These are phyloP conservation scores for Paramuricea clavata DNA, from an alignment of 92 coral and sea anemone genomes.

Conservation along the genomic window DNA sequence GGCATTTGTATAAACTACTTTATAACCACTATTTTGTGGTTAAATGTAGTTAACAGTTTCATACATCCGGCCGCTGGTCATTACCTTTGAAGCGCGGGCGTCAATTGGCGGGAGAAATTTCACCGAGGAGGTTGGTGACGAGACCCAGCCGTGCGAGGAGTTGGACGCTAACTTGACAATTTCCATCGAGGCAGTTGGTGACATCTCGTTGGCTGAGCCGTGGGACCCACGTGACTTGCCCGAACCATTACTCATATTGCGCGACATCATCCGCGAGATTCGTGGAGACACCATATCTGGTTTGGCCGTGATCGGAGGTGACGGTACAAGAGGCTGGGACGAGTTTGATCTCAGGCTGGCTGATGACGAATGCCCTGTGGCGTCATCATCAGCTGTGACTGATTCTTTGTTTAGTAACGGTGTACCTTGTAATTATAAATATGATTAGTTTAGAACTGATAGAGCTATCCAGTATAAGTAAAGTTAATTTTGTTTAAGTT, in stretches of 20 bases:
- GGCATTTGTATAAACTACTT: too few relatives aligned
- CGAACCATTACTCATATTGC: constrained; percentile 15
- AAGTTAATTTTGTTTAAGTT: too few relatives aligned
- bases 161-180: constrained; percentile 41
- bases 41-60: too few relatives aligned
- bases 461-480: neutral
- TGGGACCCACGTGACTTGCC: constrained; percentile 15
- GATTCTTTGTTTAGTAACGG: constrained; percentile 10
- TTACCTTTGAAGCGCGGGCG: constrained; percentile 48
- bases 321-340: constrained; percentile 33
- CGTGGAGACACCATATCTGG: constrained; percentile 35
- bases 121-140: constrained; percentile 54
- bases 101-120: constrained; percentile 48
- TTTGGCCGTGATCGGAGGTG: constrained; percentile 30
- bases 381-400: neutral
- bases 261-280: constrained; percentile 24
- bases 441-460: too few relatives aligned
- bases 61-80: too few relatives aligned
- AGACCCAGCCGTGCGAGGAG: constrained; percentile 55
- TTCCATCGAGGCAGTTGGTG: constrained; percentile 54
- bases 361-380: constrained; percentile 8
- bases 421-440: constrained; percentile 4
- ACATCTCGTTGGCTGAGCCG: constrained; percentile 21
- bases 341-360: constrained; percentile 18
- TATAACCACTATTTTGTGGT: too few relatives aligned